phyloP scores from a whole-genome alignment of 2,888 invertebrate genomes.

The Carcina quercana region DNA sequence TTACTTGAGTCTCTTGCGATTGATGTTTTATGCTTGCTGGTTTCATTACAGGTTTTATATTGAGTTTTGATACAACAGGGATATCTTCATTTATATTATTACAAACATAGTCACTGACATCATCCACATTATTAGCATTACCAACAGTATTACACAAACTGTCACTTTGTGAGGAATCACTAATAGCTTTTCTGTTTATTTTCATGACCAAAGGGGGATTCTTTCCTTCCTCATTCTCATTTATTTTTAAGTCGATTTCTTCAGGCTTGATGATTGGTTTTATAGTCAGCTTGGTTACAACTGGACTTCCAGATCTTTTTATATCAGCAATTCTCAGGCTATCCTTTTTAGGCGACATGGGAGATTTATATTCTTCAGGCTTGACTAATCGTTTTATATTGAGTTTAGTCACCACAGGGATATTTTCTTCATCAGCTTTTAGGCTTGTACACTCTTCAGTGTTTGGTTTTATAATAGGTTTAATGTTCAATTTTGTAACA shows the following conservation, averaged over 20 bases:
- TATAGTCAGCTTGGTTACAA: conserved; percentile 62
- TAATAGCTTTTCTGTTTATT: conserved; percentile 57
- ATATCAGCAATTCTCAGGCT: conserved; percentile 30
- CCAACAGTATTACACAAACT: conserved; percentile 22
- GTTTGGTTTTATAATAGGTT: conserved; percentile 65
- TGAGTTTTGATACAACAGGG: conserved; percentile 39
- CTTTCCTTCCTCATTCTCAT: conserved; percentile 40
- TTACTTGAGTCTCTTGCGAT: too few relatives aligned
- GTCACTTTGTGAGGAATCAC: conserved; percentile 38
- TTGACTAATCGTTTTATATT: conserved; percentile 60
- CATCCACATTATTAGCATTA: conserved; percentile 25
- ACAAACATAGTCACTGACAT: conserved; percentile 29
- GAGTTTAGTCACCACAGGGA: conserved; percentile 57
- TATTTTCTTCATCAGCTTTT: conserved; percentile 35
- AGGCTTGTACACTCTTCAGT: conserved; percentile 34
- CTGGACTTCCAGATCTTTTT: conserved; percentile 37
- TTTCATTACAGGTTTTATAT: conserved; percentile 45
- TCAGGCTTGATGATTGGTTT: conserved; percentile 67
- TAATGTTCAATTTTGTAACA: conserved; percentile 74
- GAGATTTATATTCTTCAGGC: conserved; percentile 43
- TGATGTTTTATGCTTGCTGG: too few relatives aligned
- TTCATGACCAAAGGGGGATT: conserved; percentile 64
- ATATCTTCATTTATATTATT: conserved; percentile 37
- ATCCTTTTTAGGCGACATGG: conserved; percentile 55
- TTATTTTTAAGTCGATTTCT: conserved; percentile 30